Evolutionary conservation across 2,797 vertebrate species (phyloP).

Genomic region (Gila robusta): DNA sequence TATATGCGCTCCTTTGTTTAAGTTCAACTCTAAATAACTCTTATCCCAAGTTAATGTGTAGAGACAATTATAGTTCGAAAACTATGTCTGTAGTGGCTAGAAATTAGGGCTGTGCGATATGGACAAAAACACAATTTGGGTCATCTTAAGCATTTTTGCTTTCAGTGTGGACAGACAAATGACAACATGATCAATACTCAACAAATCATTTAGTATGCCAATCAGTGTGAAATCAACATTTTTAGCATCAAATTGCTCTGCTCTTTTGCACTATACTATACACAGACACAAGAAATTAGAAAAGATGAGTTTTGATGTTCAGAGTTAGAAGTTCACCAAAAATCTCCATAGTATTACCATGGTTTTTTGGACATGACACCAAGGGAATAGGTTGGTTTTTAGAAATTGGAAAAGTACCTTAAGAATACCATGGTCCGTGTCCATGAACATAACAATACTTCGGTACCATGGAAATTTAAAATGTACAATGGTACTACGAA

Average conservation of each 20-base stretch:
- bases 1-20: neutral
- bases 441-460: neutral
- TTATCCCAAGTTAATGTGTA: neutral
- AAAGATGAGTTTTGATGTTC: neutral
- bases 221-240: neutral
- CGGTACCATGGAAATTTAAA: neutral
- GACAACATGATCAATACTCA: neutral
- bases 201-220: neutral
- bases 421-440: neutral
- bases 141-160: neutral
- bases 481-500: neutral
- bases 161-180: neutral
- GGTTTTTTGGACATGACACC: neutral
- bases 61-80: neutral
- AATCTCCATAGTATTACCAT: neutral
- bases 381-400: neutral
- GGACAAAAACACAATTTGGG: neutral
- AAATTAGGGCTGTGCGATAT: too few relatives aligned
- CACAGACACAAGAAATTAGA: neutral
- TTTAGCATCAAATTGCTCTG: neutral
- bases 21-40: neutral
- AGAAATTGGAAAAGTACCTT: neutral
- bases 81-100: neutral
- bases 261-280: neutral
- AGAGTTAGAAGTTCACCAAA: neutral